These are phyloP conservation scores for Nomada ruficornis DNA, from an alignment of 2,888 invertebrate genomes.

Conservation along the genomic window DNA sequence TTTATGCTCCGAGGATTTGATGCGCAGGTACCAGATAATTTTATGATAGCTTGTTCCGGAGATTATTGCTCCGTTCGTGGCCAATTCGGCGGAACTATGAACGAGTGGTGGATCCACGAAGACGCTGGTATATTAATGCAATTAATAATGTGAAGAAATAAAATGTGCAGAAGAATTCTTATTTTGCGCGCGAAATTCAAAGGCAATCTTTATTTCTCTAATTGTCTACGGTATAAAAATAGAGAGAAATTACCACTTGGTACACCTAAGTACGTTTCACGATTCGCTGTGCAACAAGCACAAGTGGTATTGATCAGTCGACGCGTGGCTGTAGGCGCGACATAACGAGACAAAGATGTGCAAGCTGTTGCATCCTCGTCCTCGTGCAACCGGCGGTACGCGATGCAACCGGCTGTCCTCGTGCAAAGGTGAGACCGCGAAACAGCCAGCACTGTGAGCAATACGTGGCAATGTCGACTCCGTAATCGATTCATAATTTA, in stretches of 20 bases:
- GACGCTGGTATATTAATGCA: too few relatives aligned
- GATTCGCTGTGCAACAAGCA: slow-evolving; percentile 25
- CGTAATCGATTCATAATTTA: slow-evolving; percentile 50
- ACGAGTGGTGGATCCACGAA: too few relatives aligned
- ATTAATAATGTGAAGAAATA: too few relatives aligned
- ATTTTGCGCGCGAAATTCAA: too few relatives aligned
- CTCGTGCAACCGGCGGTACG: background rate
- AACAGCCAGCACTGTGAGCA: slow-evolving; percentile 23
- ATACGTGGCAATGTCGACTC: slow-evolving; percentile 35
- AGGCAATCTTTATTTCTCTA: too few relatives aligned
- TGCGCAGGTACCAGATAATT: background rate
- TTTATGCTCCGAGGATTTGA: background rate
- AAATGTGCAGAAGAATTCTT: too few relatives aligned
- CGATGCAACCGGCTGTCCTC: slow-evolving; percentile 38
- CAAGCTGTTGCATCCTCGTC: slow-evolving; percentile 61
- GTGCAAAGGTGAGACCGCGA: slow-evolving; percentile 35
- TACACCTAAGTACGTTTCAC: too few relatives aligned
- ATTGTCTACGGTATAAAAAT: too few relatives aligned
- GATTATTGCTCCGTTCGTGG: too few relatives aligned
- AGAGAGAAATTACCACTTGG: too few relatives aligned
- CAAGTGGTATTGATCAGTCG: slow-evolving; percentile 48
- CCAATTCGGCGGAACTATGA: too few relatives aligned
- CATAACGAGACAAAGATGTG: slow-evolving; percentile 32
- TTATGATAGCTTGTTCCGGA: background rate
- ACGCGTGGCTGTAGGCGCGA: slow-evolving; percentile 23